Percentiles rank a stretch among this genome's conserved stretches.
Evolutionary conservation across 2,888 invertebrate genomes (phyloP).

Genomic region (Rambutsinella grinnellia): DNA sequence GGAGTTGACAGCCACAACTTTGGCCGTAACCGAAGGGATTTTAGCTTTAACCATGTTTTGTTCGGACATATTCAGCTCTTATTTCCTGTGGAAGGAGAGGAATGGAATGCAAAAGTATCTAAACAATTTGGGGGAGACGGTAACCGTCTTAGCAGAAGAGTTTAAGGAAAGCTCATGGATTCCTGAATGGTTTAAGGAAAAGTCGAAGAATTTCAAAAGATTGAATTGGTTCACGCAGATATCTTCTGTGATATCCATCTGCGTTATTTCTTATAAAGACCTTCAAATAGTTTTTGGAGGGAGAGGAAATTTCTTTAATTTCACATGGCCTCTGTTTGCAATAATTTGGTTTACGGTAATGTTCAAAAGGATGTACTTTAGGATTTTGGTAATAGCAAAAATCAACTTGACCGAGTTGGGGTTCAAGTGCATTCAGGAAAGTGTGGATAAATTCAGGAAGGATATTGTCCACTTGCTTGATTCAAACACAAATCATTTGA

Average conservation of each 20-base stretch:
- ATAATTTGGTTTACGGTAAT: constrained; percentile 10
- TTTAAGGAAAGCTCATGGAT: constrained; percentile 2
- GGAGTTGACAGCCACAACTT: constrained; percentile 11
- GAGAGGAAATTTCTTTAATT: too few species aligned
- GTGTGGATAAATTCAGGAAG: constrained; percentile 1
- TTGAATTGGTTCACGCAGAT: not conserved
- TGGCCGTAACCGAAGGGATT: constrained; percentile 22
- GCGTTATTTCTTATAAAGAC: constrained; percentile 2
- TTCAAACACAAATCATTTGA: constrained; percentile 2
- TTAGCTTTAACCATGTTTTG: constrained; percentile 11
- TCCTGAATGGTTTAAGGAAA: constrained; percentile 6
- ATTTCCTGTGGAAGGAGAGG: constrained; percentile 11
- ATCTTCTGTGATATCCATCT: not conserved
- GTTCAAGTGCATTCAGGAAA: constrained; percentile 11
- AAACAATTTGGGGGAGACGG: not conserved
- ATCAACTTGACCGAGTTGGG: constrained; percentile 18
- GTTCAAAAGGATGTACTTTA: constrained; percentile 15
- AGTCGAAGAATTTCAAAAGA: not conserved
- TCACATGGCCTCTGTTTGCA: not conserved
- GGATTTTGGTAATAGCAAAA: constrained; percentile 12
- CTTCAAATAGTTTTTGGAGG: constrained; percentile 4
- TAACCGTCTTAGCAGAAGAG: constrained; percentile 7
- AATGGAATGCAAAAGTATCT: not conserved
- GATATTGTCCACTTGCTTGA: constrained; percentile 1
- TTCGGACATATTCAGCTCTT: constrained; percentile 6